Percentiles rank a stretch among this genome's conserved stretches.
Evolutionary conservation across 2,888 invertebrate species (phyloP).

Genomic region (Phrixothrix hirtus): DNA sequence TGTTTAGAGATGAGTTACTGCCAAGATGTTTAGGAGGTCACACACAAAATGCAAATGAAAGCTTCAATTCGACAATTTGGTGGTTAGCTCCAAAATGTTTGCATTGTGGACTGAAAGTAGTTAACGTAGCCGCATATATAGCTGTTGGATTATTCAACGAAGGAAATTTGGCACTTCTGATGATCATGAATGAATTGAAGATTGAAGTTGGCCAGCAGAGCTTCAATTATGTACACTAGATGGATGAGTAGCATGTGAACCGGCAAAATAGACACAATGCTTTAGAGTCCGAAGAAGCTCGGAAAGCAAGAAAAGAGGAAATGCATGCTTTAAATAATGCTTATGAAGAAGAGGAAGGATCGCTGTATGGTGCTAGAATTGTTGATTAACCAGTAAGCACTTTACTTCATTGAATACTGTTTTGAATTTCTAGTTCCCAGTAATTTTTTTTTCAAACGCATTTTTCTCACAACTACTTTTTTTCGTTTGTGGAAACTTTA

Average conservation of each 20-base stretch:
- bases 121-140: slow-evolving; percentile 17
- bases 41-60: not conserved
- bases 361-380: not conserved
- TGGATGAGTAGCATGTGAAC: too few relatives aligned
- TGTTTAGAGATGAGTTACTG: not conserved
- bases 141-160: slow-evolving; percentile 19
- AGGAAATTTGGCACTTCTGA: slow-evolving; percentile 15
- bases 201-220: slow-evolving; percentile 10
- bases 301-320: slow-evolving; percentile 11
- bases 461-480: not conserved
- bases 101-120: slow-evolving; percentile 16
- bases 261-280: slow-evolving; percentile 13
- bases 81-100: slow-evolving; percentile 13
- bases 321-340: not conserved
- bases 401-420: too few relatives aligned
- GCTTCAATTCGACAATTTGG: slow-evolving; percentile 20
- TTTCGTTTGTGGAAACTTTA: not conserved
- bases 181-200: slow-evolving; percentile 12
- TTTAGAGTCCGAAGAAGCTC: slow-evolving; percentile 17
- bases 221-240: slow-evolving; percentile 9
- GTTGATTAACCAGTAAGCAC: not conserved
- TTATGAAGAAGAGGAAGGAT: not conserved
- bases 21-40: not conserved
- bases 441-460: not conserved
- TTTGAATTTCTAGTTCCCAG: too few relatives aligned